Percentiles rank a stretch among this genome's conserved stretches.
Conservation (phyloP, 2,113 vertebrate genomes). For the Mastomys coucha region DNA sequence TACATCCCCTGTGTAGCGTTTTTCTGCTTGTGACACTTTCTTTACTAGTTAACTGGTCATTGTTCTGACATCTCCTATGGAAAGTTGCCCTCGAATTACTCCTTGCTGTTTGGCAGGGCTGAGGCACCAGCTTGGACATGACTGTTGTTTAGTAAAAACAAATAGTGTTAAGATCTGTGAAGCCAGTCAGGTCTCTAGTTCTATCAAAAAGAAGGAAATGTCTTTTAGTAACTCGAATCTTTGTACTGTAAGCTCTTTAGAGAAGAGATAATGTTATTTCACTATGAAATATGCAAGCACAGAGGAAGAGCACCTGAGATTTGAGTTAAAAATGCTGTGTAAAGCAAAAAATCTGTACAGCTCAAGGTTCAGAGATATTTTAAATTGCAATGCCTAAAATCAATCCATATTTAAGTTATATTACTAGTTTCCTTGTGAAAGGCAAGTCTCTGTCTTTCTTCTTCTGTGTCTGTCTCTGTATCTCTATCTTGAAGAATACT, state of each 20-base stretch:
- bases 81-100: background rate
- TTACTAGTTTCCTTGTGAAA: background rate
- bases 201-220: background rate
- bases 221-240: background rate
- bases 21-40: background rate
- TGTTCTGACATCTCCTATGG: background rate
- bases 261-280: conserved; percentile 37
- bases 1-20: background rate
- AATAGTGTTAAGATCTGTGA: background rate
- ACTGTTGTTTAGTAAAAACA: conserved; percentile 41
- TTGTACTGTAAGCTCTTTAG: background rate
- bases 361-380: conserved; percentile 48
- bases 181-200: background rate
- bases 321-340: conserved; percentile 39
- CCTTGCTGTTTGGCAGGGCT: background rate
- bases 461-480: background rate
- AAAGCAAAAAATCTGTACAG: background rate
- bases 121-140: background rate
- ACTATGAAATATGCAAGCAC: conserved; percentile 38
- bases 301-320: conserved; percentile 49
- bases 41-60: background rate
- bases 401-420: background rate
- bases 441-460: background rate
- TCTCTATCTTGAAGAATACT: background rate
- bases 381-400: conserved; percentile 31